Base-by-base conservation (phyloP, 2,797 vertebrate genomes). In the Microchirus variegatus region DNA sequence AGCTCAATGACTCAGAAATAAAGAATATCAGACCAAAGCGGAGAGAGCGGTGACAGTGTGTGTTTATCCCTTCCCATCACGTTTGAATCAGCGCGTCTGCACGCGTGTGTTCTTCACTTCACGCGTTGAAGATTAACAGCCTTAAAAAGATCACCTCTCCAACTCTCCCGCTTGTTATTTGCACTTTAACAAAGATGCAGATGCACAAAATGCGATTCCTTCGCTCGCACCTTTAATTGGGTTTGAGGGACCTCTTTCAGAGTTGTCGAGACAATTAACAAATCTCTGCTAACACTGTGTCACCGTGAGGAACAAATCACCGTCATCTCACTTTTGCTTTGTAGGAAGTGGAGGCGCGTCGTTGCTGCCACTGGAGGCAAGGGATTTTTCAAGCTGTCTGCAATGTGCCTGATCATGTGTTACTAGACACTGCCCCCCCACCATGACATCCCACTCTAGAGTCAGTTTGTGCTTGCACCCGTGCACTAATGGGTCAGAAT, bases 1-100 rank as follows among this genome's bases (percentile, higher is more conserved):
- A 85, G 85, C 81, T 80, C 78, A 87, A 41, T 76, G 77, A 78
- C 77, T 87, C 17, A 58, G 77, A 88, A 87, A 93, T 53, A 76
- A 77, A 87, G 80, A 64, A 75, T 48, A 70, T 71, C 62, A 73
- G 76, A 75, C 65, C 18, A 62, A 14, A 69, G 74, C 36, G 2
- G 36, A 38, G 36, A 38, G 66, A 67, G 53, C 37, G 17, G 48
- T 59, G 57, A 68, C 55, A 55, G 54, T 58, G 65, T 63, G 73
- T 82, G 68, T 87, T 80, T 73, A 85, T 88, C 65, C 73, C 64
- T 43, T 65, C 59, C 54, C 14, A 42, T 69, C 74, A 85, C 70
- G 64, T 66, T 57, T 73, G 77, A 78, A 71, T 85, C 60, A 43
- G 47, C 58, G 69, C 35, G 57, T 73, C 43, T 65, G 7, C 22